These are phyloP conservation scores for Phengaris arion DNA, from an alignment of 2,888 invertebrate genomes.

Conservation along the genomic window DNA sequence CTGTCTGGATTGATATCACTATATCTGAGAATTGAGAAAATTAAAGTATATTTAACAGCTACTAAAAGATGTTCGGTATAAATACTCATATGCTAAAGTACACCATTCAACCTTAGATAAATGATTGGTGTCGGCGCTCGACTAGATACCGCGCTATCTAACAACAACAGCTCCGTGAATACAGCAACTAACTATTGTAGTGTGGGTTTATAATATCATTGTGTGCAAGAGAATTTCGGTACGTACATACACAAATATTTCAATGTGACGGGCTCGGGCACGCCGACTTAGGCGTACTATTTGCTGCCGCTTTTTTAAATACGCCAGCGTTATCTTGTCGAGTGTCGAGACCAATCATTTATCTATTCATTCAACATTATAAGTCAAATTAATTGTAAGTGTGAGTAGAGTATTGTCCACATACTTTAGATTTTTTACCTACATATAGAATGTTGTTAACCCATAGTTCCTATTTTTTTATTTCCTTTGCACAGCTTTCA, in stretches of 20 bases:
- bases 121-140: too few species aligned
- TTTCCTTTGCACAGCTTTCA: slow-evolving; percentile 24
- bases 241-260: too few species aligned
- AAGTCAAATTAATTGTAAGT: slow-evolving; percentile 5
- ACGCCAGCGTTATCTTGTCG: too few species aligned
- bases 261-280: too few species aligned
- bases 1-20: background rate
- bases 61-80: background rate
- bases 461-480: background rate
- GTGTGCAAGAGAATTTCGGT: too few species aligned
- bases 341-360: background rate
- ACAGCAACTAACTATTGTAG: too few species aligned
- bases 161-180: too few species aligned
- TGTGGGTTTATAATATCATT: too few species aligned
- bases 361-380: background rate
- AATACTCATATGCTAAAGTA: background rate
- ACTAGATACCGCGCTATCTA: too few species aligned
- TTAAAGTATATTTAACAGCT: background rate
- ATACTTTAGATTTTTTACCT: slow-evolving; percentile 14
- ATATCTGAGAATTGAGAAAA: background rate
- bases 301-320: too few species aligned
- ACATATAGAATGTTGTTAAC: slow-evolving; percentile 10
- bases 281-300: too few species aligned
- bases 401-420: slow-evolving; percentile 22
- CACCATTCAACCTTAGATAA: too few species aligned